These are phyloP conservation scores for Myotis myotis DNA, from an alignment of 2,797 vertebrate genomes.

Conservation along the genomic window DNA sequence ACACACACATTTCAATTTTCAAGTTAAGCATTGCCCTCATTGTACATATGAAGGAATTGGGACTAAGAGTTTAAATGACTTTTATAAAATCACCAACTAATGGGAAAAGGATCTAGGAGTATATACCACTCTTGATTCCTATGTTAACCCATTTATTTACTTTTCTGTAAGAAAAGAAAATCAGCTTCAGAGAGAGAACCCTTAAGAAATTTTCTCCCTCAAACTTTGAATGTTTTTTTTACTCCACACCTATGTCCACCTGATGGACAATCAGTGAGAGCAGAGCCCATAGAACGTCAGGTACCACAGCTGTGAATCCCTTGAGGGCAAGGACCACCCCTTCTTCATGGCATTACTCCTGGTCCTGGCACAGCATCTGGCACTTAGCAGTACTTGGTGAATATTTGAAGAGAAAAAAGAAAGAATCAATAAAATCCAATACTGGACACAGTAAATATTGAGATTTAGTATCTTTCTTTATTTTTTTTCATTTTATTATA, in stretches of 20 bases:
- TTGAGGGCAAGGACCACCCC: background rate
- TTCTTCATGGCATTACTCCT: background rate
- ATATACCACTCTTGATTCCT: background rate
- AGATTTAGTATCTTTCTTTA: background rate
- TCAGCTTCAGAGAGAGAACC: background rate
- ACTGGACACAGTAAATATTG: background rate
- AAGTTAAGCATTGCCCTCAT: background rate
- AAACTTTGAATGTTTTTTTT: background rate
- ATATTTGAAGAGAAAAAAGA: constrained; percentile 1
- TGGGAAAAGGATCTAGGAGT: background rate
- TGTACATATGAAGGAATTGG: background rate
- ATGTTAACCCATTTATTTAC: background rate
- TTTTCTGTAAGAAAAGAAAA: background rate
- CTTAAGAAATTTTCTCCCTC: background rate
- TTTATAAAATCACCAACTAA: background rate
- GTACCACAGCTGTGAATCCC: background rate
- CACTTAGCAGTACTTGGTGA: background rate
- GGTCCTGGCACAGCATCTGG: background rate
- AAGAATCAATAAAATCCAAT: background rate
- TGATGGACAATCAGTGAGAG: background rate
- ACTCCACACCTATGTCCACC: background rate
- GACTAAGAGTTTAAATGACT: background rate
- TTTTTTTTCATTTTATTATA: background rate
- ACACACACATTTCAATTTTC: background rate
- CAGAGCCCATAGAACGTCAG: background rate